A percentile compares a stretch with the other conserved stretches of the same genome.
These are phyloP conservation scores for Saccopteryx leptura DNA, from an alignment of 2,113 vertebrate genomes.

Conservation along the genomic window DNA sequence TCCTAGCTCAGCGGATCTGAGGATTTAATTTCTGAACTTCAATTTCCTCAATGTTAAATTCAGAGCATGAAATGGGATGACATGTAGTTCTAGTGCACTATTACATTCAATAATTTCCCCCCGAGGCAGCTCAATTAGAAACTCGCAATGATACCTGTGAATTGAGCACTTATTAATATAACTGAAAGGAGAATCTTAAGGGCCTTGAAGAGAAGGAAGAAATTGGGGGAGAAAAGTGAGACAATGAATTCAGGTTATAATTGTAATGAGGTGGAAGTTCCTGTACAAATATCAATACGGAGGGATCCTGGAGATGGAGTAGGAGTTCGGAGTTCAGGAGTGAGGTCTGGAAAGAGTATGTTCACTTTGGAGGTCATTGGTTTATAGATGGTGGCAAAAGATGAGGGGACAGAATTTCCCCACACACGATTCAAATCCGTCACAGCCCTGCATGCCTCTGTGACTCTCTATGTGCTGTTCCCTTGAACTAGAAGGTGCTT, in stretches of 20 bases:
- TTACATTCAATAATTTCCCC: not conserved
- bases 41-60: not conserved
- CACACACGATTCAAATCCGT: not conserved
- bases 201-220: not conserved
- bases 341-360: not conserved
- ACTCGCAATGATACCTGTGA: not conserved
- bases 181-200: not conserved
- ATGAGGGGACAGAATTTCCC: not conserved
- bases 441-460: not conserved
- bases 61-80: not conserved
- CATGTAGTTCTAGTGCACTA: not conserved
- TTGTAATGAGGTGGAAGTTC: not conserved
- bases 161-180: not conserved
- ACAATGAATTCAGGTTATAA: not conserved
- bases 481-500: not conserved
- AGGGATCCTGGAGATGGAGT: not conserved
- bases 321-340: not conserved
- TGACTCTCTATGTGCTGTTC: not conserved
- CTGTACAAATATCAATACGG: not conserved
- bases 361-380: not conserved
- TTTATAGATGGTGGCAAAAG: not conserved
- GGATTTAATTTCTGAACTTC: not conserved
- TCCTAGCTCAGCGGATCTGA: not conserved
- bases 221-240: not conserved
- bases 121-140: not conserved